A percentile compares a stretch with the other conserved stretches of the same genome.
These are phyloP conservation scores for Hirundichthys speculiger DNA, from an alignment of 2,113 vertebrate genomes.

Conservation along the genomic window DNA sequence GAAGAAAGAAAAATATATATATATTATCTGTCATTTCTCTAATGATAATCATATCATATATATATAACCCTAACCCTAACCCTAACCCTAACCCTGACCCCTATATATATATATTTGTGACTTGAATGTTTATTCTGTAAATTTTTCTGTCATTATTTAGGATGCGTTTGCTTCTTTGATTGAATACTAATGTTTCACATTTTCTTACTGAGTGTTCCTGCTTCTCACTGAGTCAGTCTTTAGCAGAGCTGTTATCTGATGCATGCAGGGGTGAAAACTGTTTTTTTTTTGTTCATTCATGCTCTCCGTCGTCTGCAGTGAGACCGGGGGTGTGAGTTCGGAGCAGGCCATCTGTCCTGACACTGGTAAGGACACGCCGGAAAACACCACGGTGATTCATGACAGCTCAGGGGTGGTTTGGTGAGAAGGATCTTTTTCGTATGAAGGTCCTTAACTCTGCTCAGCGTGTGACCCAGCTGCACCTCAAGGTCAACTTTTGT, in stretches of 20 bases:
- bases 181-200: conserved; percentile 21
- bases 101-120: too few relatives aligned
- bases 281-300: conserved; percentile 23
- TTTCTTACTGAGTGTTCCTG: too few relatives aligned
- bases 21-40: neutral
- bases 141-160: conserved; percentile 21
- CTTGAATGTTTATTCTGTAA: conserved; percentile 24
- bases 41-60: conserved; percentile 13
- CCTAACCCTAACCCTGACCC: too few relatives aligned
- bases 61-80: too few relatives aligned
- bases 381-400: conserved; percentile 2
- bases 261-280: neutral
- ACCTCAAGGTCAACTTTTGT: neutral
- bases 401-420: conserved; percentile 35
- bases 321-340: conserved; percentile 44
- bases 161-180: conserved; percentile 8
- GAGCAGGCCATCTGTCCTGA: conserved; percentile 28
- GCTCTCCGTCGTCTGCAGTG: conserved; percentile 12
- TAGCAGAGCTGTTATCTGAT: conserved; percentile 23
- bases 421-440: neutral
- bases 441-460: conserved; percentile 19
- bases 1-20: conserved; percentile 21
- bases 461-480: conserved; percentile 1
- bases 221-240: too few relatives aligned
- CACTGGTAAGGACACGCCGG: conserved; percentile 14